These are phyloP conservation scores for Hyppa rectilinea DNA, from an alignment of 2,888 invertebrate species.

Conservation along the genomic window DNA sequence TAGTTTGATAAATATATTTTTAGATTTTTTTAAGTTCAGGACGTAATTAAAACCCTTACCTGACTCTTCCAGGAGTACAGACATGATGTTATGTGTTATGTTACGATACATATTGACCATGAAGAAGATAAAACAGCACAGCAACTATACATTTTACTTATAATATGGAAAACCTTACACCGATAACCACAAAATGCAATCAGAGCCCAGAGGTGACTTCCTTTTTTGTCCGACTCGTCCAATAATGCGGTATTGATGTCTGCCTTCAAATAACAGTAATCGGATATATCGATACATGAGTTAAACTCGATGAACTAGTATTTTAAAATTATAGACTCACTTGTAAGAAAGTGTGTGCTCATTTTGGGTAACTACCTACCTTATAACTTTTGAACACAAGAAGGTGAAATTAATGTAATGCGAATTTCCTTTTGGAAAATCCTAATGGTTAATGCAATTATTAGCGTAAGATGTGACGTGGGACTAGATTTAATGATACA, in stretches of 20 bases:
- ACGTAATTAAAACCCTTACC: neutral
- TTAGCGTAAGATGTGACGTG: constrained; percentile 40
- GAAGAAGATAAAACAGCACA: neutral
- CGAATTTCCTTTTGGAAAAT: constrained; percentile 24
- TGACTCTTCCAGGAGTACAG: neutral
- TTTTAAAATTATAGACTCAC: constrained; percentile 32
- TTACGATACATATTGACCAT: neutral
- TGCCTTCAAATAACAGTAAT: constrained; percentile 35
- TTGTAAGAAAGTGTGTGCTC: neutral
- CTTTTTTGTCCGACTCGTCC: constrained; percentile 37
- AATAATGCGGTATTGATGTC: constrained; percentile 25
- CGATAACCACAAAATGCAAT: constrained; percentile 27
- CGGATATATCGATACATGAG: constrained; percentile 17
- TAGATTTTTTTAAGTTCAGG: too few species aligned
- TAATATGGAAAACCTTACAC: constrained; percentile 5
- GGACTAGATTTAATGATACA: constrained; percentile 48
- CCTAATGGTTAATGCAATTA: constrained; percentile 27
- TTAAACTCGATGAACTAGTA: constrained; percentile 26
- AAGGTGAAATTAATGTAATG: neutral
- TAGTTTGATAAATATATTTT: neutral
- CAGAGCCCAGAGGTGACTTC: constrained; percentile 17
- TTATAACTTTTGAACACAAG: neutral
- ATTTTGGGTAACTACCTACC: neutral
- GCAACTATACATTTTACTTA: neutral
- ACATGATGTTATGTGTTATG: too few species aligned